phyloP scores from a whole-genome alignment of 2,113 vertebrate genomes.

The Prochilodus magdalenae region DNA sequence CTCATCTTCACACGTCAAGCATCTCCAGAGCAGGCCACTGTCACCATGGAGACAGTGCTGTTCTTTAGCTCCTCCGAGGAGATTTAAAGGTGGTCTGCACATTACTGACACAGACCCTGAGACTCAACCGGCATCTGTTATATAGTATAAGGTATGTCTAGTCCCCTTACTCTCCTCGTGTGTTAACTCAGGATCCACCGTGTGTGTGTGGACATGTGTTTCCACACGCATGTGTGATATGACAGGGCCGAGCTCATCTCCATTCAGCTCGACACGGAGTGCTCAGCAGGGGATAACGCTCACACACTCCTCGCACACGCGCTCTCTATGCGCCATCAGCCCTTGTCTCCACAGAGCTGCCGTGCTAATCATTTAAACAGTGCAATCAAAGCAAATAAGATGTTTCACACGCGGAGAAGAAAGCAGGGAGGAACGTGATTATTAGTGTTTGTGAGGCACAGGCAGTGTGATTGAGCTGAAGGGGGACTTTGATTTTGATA shows the following conservation, averaged over 20 bases:
- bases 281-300: slow-evolving; percentile 62
- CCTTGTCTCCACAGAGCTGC: slow-evolving; percentile 72
- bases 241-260: slow-evolving; percentile 72
- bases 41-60: slow-evolving; percentile 57
- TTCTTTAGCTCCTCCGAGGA: slow-evolving; percentile 41
- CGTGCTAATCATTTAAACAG: slow-evolving; percentile 83
- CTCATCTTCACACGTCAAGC: slow-evolving; percentile 37
- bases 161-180: slow-evolving; percentile 26
- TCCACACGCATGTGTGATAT: slow-evolving; percentile 71
- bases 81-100: slow-evolving; percentile 47
- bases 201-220: slow-evolving; percentile 30
- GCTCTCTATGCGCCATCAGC: slow-evolving; percentile 47
- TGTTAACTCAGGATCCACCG: not conserved
- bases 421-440: slow-evolving; percentile 75
- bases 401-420: slow-evolving; percentile 77
- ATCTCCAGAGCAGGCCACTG: slow-evolving; percentile 46
- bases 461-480: slow-evolving; percentile 76
- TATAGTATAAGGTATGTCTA: slow-evolving; percentile 13
- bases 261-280: slow-evolving; percentile 56
- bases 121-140: slow-evolving; percentile 11
- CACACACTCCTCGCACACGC: slow-evolving; percentile 40
- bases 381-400: slow-evolving; percentile 80
- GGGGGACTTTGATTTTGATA: slow-evolving; percentile 77
- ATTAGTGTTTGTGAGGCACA: slow-evolving; percentile 79
- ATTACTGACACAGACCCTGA: slow-evolving; percentile 43